These are phyloP conservation scores for Odontothrips loti DNA, from an alignment of 2,888 invertebrate species.

Conservation along the genomic window DNA sequence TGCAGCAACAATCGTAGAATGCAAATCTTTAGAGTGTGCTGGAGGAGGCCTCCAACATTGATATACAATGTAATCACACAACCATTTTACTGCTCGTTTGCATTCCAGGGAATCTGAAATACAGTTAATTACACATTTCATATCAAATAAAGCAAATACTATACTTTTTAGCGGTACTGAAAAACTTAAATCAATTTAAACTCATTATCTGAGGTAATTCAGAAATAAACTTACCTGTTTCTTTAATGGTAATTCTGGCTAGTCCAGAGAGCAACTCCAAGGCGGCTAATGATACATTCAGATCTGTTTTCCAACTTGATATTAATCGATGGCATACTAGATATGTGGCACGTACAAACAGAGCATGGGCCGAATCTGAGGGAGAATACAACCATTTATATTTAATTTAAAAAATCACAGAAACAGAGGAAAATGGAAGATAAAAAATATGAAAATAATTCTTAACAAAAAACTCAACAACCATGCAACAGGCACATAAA, in stretches of 20 bases:
- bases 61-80: slow-evolving; percentile 95
- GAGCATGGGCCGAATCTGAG: slow-evolving; percentile 76
- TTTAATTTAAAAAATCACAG: slow-evolving; percentile 16
- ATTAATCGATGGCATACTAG: slow-evolving; percentile 91
- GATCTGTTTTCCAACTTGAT: slow-evolving; percentile 92
- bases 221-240: slow-evolving; percentile 63
- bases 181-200: slow-evolving; percentile 5
- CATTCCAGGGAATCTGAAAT: slow-evolving; percentile 78
- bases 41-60: slow-evolving; percentile 93
- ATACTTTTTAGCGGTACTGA: not conserved
- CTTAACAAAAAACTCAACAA: too few relatives aligned
- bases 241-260: slow-evolving; percentile 81
- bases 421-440: not conserved
- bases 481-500: too few relatives aligned
- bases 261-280: slow-evolving; percentile 86
- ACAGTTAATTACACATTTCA: slow-evolving; percentile 40
- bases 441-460: not conserved
- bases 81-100: slow-evolving; percentile 91
- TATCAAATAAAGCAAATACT: slow-evolving; percentile 28
- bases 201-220: not conserved
- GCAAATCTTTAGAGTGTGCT: slow-evolving; percentile 88
- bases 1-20: slow-evolving; percentile 90
- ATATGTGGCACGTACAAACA: slow-evolving; percentile 89
- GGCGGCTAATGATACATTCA: slow-evolving; percentile 90
- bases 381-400: slow-evolving; percentile 39